Conservation (phyloP, 2,888 invertebrate species). For the Conomelus anceps region DNA sequence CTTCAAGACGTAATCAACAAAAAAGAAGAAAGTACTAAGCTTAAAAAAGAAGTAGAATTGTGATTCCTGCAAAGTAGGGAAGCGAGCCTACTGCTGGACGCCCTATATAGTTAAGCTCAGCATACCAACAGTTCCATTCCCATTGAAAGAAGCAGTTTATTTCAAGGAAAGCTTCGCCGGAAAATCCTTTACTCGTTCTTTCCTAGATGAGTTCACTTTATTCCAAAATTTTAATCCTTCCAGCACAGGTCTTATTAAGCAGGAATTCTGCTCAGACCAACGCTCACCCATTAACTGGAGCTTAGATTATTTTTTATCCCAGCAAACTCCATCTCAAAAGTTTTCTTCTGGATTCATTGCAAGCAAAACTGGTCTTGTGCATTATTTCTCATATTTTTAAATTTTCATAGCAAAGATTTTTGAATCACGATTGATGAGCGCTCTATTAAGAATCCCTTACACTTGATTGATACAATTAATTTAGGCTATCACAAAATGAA, state of each 20-base stretch:
- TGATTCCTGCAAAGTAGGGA: too few species aligned
- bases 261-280: background rate
- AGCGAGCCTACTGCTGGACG: too few species aligned
- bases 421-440: too few species aligned
- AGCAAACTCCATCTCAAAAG: too few species aligned
- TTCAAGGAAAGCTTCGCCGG: background rate
- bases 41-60: too few species aligned
- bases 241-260: background rate
- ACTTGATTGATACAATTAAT: too few species aligned
- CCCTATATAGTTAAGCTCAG: background rate
- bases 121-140: background rate
- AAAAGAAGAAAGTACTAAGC: too few species aligned
- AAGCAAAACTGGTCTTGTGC: background rate
- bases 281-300: background rate
- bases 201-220: background rate
- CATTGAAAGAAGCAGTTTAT: background rate
- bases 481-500: too few species aligned
- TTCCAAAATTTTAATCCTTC: background rate
- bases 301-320: background rate
- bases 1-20: too few species aligned
- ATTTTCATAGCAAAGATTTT: background rate
- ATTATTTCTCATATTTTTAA: background rate
- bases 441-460: too few species aligned
- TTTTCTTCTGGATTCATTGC: background rate
- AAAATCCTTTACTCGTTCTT: background rate